Conservation (phyloP, 1,140 invertebrate genomes). For the Chlorops oryzae region DNA sequence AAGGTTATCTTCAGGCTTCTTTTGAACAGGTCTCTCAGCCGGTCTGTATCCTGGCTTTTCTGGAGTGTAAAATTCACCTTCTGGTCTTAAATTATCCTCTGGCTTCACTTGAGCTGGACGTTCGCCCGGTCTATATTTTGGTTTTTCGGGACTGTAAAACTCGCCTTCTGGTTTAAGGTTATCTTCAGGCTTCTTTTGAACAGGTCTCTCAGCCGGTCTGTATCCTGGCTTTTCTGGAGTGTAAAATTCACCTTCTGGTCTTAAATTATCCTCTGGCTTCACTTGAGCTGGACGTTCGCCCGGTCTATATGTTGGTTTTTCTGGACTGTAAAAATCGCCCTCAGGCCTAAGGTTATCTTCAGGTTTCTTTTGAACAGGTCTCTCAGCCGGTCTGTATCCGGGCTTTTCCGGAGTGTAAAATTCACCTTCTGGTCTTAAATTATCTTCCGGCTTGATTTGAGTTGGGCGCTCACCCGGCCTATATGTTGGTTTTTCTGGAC, state of each 20-base stretch:
- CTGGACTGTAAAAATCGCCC: conserved; percentile 56
- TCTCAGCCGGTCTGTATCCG: conserved; percentile 50
- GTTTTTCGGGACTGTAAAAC: conserved; percentile 51
- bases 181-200: conserved; percentile 47
- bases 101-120: conserved; percentile 25
- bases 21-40: conserved; percentile 47
- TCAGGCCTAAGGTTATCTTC: conserved; percentile 55
- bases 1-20: conserved; percentile 52
- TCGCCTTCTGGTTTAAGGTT: conserved; percentile 55
- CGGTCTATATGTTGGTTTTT: conserved; percentile 47
- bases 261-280: conserved; percentile 56
- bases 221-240: conserved; percentile 49
- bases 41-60: conserved; percentile 39
- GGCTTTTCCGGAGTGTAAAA: conserved; percentile 51
- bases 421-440: conserved; percentile 52
- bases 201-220: conserved; percentile 41
- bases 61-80: conserved; percentile 52
- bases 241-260: conserved; percentile 54
- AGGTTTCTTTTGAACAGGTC: conserved; percentile 48
- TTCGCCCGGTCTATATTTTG: conserved; percentile 53
- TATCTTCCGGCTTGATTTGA: conserved; percentile 48
- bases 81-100: conserved; percentile 49
- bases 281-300: conserved; percentile 54
- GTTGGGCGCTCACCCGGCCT: conserved; percentile 48
- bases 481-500: conserved; percentile 48